phyloP scores from a whole-genome alignment of 1,140 invertebrate species.

The Drosophila pruinosa region DNA sequence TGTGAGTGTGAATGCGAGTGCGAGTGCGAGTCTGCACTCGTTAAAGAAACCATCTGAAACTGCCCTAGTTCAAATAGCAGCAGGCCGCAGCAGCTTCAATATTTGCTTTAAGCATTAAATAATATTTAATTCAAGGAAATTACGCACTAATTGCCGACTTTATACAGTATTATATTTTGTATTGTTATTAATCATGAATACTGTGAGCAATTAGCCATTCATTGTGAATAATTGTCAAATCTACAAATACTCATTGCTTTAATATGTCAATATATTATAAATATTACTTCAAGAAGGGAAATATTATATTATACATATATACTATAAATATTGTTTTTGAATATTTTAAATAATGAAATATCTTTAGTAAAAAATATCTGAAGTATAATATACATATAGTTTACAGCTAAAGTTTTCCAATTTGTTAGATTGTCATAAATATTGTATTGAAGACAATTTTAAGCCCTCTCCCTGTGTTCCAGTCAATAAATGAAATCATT shows the following conservation, averaged over 20 bases:
- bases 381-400: too few species aligned
- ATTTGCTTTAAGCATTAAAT: background rate
- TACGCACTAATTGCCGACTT: background rate
- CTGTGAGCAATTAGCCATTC: background rate
- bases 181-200: background rate
- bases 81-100: background rate
- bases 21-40: background rate
- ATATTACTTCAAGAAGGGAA: background rate
- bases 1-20: background rate
- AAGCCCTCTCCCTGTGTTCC: too few species aligned
- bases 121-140: background rate
- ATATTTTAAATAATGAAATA: too few species aligned
- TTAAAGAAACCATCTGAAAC: conserved; percentile 14
- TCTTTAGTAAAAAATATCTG: too few species aligned
- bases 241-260: background rate
- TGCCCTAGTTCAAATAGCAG: conserved; percentile 5
- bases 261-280: too few species aligned
- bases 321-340: too few species aligned
- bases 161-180: background rate
- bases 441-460: too few species aligned
- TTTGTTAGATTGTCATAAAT: too few species aligned
- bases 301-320: too few species aligned
- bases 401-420: too few species aligned
- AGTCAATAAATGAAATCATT: too few species aligned
- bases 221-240: background rate